A percentile compares a stretch with the other conserved stretches of the same genome.
These are phyloP conservation scores for Himalopsyche japonica DNA, from an alignment of 2,888 invertebrate genomes.

Conservation along the genomic window DNA sequence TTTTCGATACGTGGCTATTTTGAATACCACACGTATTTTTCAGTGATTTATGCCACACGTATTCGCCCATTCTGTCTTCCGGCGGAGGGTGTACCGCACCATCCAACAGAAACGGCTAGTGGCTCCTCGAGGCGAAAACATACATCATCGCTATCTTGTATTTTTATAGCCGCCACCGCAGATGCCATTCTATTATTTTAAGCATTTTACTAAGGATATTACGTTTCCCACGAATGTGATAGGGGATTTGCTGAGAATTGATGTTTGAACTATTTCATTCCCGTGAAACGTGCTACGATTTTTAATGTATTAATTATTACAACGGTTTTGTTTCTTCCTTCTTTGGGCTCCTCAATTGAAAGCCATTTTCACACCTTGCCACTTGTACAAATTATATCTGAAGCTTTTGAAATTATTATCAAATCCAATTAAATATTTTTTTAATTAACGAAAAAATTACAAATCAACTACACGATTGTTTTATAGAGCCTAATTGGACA, in stretches of 20 bases:
- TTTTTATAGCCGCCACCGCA: conserved; percentile 39
- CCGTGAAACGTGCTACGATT: conserved; percentile 27
- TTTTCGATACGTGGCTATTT: conserved; percentile 36
- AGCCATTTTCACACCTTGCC: background rate
- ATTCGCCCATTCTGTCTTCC: conserved; percentile 27
- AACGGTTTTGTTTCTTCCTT: background rate
- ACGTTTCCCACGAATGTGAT: conserved; percentile 30
- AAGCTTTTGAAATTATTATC: background rate
- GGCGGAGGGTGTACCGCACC: background rate
- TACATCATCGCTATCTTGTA: conserved; percentile 40
- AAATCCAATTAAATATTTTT: background rate
- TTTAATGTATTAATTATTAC: conserved; percentile 31
- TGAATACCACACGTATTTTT: conserved; percentile 35
- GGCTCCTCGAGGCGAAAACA: conserved; percentile 28
- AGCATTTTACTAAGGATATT: conserved; percentile 36
- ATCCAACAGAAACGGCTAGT: background rate
- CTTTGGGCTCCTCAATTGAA: background rate
- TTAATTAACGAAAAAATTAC: too few species aligned
- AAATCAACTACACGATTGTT: too few species aligned
- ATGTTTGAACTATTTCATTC: conserved; percentile 36
- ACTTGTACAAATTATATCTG: too few species aligned
- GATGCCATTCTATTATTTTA: conserved; percentile 38
- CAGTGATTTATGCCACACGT: conserved; percentile 34
- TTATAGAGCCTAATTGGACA: too few species aligned
- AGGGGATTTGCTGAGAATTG: conserved; percentile 34